Base-by-base conservation (phyloP, 2,113 vertebrate genomes). In the Tympanuchus pallidicinctus region DNA sequence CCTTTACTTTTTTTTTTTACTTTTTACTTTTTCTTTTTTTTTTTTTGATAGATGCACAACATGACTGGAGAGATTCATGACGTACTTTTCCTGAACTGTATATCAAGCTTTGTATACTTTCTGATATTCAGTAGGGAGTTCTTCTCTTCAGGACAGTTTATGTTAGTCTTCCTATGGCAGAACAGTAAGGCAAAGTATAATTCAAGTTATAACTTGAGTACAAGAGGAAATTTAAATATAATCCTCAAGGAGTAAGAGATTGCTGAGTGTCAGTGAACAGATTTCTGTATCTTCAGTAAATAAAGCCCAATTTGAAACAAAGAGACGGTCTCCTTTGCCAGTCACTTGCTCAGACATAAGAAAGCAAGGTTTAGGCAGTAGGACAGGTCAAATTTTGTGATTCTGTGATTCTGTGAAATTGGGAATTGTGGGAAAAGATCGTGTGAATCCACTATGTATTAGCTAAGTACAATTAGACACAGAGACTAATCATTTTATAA, bases 101-200 rank as follows among this genome's bases (percentile, higher is more conserved):
- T 88, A 69, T 30, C 78, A 34, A 91, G 24, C 6, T 81, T 75
- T 83, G 40, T 65, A 32, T 82, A 45, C 73, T 86, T 95, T 92
- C 36, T 11, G 77, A 79, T 81, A 78, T 40, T 54, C 54, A 52
- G 64, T 61, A 54, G 43, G 14, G 36, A 85, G 76, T 65, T 84
- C 38, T 73, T 89, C 38, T 79, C 36, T n/a, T 66, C 48, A 14
- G 18, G 8, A 27, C 30, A 32, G 17, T 82, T 72, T 72, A 19
- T 54, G 38, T 60, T 75, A 81, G 73, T 48, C 57, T 75, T 88
- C 22, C 80, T 19, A 15, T 11, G 30, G 59, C 24, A 83, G 50
- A 67, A 52, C n/a, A 83, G 21, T 34, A 80, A 60, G 42, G 34
- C 48, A 84, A 89, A 8, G 22, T 75, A n/a, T 50, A 36, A 24